Percentiles rank a stretch among this genome's conserved stretches.
Evolutionary conservation across 2,797 vertebrate genomes (phyloP).

Genomic region (Aulostomus chinensis): DNA sequence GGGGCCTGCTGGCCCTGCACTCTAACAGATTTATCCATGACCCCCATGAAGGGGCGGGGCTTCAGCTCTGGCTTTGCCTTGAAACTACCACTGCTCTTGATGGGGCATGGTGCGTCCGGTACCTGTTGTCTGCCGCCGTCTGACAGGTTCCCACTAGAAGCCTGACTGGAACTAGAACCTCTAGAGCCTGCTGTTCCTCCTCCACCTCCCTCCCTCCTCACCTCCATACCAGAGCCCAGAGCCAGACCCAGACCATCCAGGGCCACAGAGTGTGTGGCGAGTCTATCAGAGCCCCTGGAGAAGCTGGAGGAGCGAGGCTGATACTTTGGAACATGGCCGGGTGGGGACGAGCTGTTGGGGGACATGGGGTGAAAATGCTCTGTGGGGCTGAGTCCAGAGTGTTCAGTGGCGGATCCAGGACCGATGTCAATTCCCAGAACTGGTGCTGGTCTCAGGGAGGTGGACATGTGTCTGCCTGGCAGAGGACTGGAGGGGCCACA

Average conservation of each 20-base stretch:
- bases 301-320: constrained; percentile 76
- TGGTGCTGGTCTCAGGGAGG: constrained; percentile 69
- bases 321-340: constrained; percentile 63
- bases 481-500: constrained; percentile 88
- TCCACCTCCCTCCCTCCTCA: constrained; percentile 66
- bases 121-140: constrained; percentile 74
- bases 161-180: constrained; percentile 87
- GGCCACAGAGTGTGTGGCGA: constrained; percentile 68
- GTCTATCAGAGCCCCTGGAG: constrained; percentile 78
- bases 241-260: constrained; percentile 61
- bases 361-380: constrained; percentile 66
- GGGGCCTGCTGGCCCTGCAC: constrained; percentile 84
- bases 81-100: constrained; percentile 72
- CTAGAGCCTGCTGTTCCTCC: constrained; percentile 74
- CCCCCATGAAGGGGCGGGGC: constrained; percentile 95
- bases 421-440: constrained; percentile 73
- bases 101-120: constrained; percentile 41
- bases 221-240: constrained; percentile 62
- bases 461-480: constrained; percentile 76
- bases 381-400: constrained; percentile 69
- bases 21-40: constrained; percentile 93
- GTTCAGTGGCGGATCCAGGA: constrained; percentile 50
- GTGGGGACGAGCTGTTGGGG: constrained; percentile 66
- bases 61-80: constrained; percentile 83
- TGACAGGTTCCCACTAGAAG: constrained; percentile 85